Evolutionary conservation across 2,797 vertebrate species (phyloP).

Genomic region (Octomys mimax): DNA sequence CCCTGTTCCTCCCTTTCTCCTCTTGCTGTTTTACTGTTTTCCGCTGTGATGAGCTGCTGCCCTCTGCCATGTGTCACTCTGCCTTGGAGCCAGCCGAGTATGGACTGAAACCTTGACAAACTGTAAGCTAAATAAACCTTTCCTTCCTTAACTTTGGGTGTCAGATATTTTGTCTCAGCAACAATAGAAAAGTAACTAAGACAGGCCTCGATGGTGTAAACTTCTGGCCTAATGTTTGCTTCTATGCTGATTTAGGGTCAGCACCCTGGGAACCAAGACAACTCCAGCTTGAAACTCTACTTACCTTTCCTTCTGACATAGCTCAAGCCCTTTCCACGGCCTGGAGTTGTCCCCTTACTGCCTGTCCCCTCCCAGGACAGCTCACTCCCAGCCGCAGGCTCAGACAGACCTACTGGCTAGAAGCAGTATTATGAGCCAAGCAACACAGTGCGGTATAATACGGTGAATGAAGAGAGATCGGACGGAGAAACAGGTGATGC

Average conservation of each 20-base stretch:
- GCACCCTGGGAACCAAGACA: not conserved
- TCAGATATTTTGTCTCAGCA: too few species aligned
- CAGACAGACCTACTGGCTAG: not conserved
- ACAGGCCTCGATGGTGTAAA: not conserved
- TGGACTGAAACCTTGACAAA: too few species aligned
- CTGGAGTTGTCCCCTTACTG: not conserved
- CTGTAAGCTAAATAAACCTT: too few species aligned
- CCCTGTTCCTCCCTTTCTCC: too few species aligned
- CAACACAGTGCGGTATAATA: not conserved
- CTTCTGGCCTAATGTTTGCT: not conserved
- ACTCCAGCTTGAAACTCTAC: not conserved
- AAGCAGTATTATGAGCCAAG: not conserved
- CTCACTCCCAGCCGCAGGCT: not conserved
- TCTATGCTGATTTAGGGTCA: not conserved
- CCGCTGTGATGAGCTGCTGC: too few species aligned
- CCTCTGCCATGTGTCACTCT: too few species aligned
- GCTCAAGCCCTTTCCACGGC: not conserved
- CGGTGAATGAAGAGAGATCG: not conserved
- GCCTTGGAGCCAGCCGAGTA: too few species aligned
- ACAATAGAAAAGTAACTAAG: too few species aligned
- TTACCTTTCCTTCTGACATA: not conserved
- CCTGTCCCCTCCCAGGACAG: not conserved
- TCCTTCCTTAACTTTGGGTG: too few species aligned
- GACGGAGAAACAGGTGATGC: not conserved
- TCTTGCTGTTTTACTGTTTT: too few species aligned